A percentile compares a stretch with the other conserved stretches of the same genome.
These are phyloP conservation scores for Glaucidium brasilianum DNA, from an alignment of 2,113 vertebrate genomes.

Conservation along the genomic window DNA sequence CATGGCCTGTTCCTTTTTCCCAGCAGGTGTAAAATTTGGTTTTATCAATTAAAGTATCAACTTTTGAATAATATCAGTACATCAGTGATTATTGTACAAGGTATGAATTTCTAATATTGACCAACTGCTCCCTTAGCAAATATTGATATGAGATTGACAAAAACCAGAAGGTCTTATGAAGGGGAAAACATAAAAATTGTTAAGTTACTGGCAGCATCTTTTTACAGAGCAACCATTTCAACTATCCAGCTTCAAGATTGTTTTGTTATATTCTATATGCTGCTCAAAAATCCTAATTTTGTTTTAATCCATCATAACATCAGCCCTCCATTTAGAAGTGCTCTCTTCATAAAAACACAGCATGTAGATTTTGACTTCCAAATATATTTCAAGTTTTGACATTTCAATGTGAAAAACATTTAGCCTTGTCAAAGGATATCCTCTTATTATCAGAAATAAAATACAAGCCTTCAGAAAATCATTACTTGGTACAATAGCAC, in stretches of 20 bases:
- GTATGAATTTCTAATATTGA: neutral
- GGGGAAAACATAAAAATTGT: neutral
- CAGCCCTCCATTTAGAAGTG: neutral
- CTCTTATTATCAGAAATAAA: constrained; percentile 16
- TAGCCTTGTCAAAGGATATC: constrained; percentile 15
- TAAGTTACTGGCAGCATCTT: neutral
- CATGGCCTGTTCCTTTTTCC: neutral
- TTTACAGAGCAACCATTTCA: neutral
- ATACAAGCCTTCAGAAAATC: neutral
- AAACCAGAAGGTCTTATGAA: neutral
- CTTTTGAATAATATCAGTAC: neutral
- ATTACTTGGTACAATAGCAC: neutral
- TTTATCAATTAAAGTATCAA: neutral
- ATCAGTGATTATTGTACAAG: neutral
- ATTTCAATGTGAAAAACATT: neutral
- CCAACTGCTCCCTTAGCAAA: neutral
- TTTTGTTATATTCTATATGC: neutral
- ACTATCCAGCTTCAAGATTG: neutral
- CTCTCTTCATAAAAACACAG: neutral
- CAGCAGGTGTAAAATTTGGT: neutral
- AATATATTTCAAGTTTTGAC: constrained; percentile 8
- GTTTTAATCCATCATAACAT: neutral
- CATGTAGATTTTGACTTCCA: neutral
- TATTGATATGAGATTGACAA: neutral
- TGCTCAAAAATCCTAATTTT: neutral